Evolutionary conservation across 2,113 vertebrate species (phyloP), one percentile per base, ranked within the genome.

Genomic region (Aythya baeri): DNA sequence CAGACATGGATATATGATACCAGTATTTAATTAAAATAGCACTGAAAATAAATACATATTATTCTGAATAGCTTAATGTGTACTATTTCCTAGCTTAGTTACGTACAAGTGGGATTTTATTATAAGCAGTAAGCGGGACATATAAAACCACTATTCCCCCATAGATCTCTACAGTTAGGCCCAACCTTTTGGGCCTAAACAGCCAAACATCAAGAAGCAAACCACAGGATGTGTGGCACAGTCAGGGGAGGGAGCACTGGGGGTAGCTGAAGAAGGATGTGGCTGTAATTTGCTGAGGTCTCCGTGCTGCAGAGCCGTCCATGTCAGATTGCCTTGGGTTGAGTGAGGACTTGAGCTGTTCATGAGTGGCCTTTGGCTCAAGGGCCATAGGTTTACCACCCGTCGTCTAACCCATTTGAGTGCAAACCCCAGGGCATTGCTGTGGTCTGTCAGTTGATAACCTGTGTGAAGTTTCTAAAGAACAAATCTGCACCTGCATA

Each of bases 31-130:
- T 96, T 77, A 96, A 95, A 96, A 97, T 97, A 98, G 96, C 97
- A 97, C 97, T 95, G 96, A 98, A 97, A 96, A 96, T 97, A 97
- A 98, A 98, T 98, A 97, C 97, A 95, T 97, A 88, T 76, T 98
- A 98, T 98, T 98, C 97, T 97, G 96, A 97, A 92, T 98, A 97
- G 84, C 84, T 88, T 83, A 81, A 46, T 57, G 97, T 84, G 88
- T 98, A 78, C 74, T 86, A 17, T 63, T 96, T 96, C 86, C 52
- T 90, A 88, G 59, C 31, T 59, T 71, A 29, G 10, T 77, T 61
- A 74, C 1, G 0, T 57, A 2, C 44, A 77, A 11, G 32, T n/a
- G 61, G 34, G 44, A 63, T 68, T 92, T 72, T 80, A 49, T n/a
- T 16, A 10, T 8, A 43, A 74, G 41, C 32, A 36, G 41, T 62